phyloP scores from a whole-genome alignment of 1,140 invertebrate species.

The Cherax quadricarinatus region DNA sequence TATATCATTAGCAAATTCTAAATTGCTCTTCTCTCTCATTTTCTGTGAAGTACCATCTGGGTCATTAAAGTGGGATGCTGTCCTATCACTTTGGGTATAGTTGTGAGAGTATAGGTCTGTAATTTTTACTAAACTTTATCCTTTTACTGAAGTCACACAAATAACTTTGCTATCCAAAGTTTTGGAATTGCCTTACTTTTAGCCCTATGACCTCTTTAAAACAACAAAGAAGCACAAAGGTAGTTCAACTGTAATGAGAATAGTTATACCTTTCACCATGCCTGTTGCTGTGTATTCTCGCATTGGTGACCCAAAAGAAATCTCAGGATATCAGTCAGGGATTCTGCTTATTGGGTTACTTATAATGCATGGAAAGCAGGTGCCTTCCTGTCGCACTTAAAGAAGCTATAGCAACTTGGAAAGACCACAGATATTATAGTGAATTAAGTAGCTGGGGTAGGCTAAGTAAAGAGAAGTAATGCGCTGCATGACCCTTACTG shows the following conservation, averaged over 20 bases:
- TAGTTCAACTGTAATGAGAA: not conserved
- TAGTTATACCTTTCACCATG: not conserved
- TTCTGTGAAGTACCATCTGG: not conserved
- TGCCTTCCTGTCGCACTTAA: not conserved
- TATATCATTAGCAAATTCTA: not conserved
- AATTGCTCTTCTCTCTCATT: not conserved
- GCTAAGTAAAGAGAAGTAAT: not conserved
- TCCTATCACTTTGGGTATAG: not conserved
- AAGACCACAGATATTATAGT: not conserved
- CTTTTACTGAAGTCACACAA: too few relatives aligned
- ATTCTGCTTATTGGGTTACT: not conserved
- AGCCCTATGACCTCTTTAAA: too few relatives aligned
- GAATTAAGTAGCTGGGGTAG: not conserved
- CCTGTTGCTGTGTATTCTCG: too few relatives aligned
- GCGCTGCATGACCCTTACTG: too few relatives aligned
- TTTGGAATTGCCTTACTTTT: too few relatives aligned
- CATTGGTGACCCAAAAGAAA: too few relatives aligned
- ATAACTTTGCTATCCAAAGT: too few relatives aligned
- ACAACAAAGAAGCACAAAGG: not conserved
- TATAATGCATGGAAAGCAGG: not conserved
- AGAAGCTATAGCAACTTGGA: not conserved
- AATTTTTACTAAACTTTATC: too few relatives aligned
- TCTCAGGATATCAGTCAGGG: not conserved
- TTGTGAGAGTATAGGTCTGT: too few relatives aligned
- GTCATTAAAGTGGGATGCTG: not conserved